Percentiles rank a stretch among this genome's conserved stretches.
These are phyloP conservation scores for Mirza zaza DNA, from an alignment of 2,113 vertebrate genomes.

Conservation along the genomic window DNA sequence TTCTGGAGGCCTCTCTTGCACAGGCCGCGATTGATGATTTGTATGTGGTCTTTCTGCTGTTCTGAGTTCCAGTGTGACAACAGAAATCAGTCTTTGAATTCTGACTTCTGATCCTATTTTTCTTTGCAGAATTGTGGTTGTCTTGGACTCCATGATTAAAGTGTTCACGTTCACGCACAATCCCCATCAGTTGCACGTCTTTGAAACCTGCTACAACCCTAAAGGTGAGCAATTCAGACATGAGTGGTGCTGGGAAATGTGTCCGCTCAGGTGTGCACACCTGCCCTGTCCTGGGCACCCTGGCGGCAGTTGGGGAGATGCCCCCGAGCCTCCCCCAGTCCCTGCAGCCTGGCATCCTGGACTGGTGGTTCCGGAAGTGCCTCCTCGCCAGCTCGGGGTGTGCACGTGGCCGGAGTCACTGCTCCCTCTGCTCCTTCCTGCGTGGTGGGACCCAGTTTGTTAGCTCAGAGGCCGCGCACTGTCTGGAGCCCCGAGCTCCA, in stretches of 20 bases:
- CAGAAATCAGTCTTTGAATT: neutral
- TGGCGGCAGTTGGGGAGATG: neutral
- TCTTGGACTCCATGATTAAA: constrained; percentile 99
- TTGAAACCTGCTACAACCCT: constrained; percentile 99
- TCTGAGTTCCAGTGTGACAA: neutral
- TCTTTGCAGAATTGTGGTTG: constrained; percentile 94
- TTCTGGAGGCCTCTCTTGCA: too few species aligned
- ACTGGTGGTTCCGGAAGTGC: neutral
- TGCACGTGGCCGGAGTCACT: accelerated
- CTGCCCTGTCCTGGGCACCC: neutral
- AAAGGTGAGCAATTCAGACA: constrained; percentile 88
- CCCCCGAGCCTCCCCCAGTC: too few species aligned
- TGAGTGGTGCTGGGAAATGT: accelerated
- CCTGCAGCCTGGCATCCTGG: neutral
- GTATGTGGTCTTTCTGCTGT: neutral
- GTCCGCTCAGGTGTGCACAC: neutral
- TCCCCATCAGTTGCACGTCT: constrained; percentile 98
- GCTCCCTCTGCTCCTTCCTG: neutral
- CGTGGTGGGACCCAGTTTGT: neutral
- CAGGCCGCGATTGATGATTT: too few species aligned
- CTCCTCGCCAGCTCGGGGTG: too few species aligned
- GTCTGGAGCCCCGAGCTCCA: neutral
- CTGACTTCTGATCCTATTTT: constrained; percentile 6
- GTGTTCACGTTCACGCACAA: constrained; percentile 99
- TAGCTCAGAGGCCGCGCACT: neutral